Conservation (phyloP, 2,888 invertebrate genomes). For the Acanthococcus lagerstroemiae region DNA sequence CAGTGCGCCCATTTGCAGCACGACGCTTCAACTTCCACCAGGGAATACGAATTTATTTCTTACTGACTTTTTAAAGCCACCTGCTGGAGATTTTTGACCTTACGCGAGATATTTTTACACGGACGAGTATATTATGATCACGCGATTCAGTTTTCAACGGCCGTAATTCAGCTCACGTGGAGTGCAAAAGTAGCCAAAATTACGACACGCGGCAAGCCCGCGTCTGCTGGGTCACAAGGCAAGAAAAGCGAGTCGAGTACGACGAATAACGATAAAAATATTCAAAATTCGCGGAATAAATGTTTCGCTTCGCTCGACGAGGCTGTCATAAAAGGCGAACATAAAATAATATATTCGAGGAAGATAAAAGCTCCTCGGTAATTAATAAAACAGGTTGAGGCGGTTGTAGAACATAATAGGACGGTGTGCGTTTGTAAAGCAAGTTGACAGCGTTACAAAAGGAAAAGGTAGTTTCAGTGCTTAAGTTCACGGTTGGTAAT, state of each 20-base stretch:
- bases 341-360: slow-evolving; percentile 18
- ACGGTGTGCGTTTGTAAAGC: slow-evolving; percentile 1
- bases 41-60: too few species aligned
- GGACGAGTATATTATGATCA: too few species aligned
- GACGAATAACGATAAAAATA: background rate
- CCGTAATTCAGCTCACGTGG: too few species aligned
- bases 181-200: too few species aligned
- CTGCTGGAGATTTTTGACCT: too few species aligned
- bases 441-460: slow-evolving; percentile 23
- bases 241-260: background rate
- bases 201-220: too few species aligned
- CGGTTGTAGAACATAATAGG: slow-evolving; percentile 26
- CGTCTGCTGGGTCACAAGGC: too few species aligned
- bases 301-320: slow-evolving; percentile 20
- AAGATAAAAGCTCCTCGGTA: slow-evolving; percentile 21
- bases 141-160: too few species aligned
- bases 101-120: too few species aligned
- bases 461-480: slow-evolving; percentile 14
- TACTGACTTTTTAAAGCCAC: too few species aligned
- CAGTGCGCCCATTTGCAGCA: too few species aligned
- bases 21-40: too few species aligned
- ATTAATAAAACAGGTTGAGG: slow-evolving; percentile 27
- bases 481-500: slow-evolving; percentile 23
- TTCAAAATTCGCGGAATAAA: slow-evolving; percentile 12
- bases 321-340: slow-evolving; percentile 16